phyloP scores from a whole-genome alignment of 2,888 invertebrate genomes.

The Tridacna crocea region DNA sequence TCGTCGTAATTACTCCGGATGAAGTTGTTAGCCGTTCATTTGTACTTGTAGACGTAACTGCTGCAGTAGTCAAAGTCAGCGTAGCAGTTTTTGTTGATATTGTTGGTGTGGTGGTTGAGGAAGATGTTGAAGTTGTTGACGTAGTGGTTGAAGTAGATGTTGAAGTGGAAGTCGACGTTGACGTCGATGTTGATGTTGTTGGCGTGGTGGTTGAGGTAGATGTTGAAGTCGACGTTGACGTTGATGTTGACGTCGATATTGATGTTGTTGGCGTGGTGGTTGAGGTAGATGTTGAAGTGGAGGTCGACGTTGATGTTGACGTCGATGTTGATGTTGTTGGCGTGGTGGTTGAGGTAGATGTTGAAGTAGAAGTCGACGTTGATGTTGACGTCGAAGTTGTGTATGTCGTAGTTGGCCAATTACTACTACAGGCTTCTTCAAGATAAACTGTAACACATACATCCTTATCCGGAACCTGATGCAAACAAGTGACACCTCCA shows the following conservation, averaged over 20 bases:
- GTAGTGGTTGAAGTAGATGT: not conserved
- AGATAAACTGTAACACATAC: not conserved
- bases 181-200: not conserved
- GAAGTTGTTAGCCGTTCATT: not conserved
- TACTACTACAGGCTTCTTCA: not conserved
- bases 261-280: not conserved
- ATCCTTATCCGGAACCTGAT: not conserved
- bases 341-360: not conserved
- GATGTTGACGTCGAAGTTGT: constrained; percentile 1
- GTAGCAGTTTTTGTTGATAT: not conserved
- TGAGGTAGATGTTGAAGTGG: not conserved
- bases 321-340: not conserved
- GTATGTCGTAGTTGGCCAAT: constrained; percentile 4
- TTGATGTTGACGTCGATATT: not conserved
- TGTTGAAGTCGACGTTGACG: not conserved
- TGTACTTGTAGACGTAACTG: not conserved
- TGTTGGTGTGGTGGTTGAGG: not conserved
- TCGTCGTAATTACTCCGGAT: not conserved
- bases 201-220: not conserved
- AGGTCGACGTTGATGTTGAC: not conserved
- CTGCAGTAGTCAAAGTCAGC: not conserved
- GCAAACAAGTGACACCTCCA: not conserved
- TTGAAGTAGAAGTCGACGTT: not conserved
- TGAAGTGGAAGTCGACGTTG: not conserved
- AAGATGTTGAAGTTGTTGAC: not conserved